Base-by-base conservation (phyloP, 2,888 invertebrate genomes). In the Chrysotoxum bicinctum region DNA sequence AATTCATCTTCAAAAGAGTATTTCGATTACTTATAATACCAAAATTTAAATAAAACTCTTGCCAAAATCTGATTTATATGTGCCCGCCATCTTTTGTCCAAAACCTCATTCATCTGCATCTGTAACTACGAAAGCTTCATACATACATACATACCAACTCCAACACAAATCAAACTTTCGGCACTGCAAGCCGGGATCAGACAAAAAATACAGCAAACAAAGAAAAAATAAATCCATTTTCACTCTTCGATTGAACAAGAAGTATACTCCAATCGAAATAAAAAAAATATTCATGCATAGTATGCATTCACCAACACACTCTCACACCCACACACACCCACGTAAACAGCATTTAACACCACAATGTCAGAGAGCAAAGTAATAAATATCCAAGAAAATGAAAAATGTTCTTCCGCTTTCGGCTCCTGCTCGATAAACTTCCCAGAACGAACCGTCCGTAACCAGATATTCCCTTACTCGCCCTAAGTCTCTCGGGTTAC, bases 341-440 rank as follows among this genome's bases (percentile, higher is more conserved):
- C 37, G 32, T 80, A 60, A 84, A 76, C 72, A 85, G 76, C 81
- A 85, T 85, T 85, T 85, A 85, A 85, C 81, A 85, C 85, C 85
- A 77, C 81, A 85, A 81, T 85, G 85, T 77, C 81, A 81, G 76
- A 70, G 85, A 85, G 76, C 85, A 85, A 81, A 81, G 85, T 81
- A 85, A 85, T 85, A 85, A 85, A 85, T 85, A 85, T 85, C 77
- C 76, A 81, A 73, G 85, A 81, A 85, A 85, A 85, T 85, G 85
- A 85, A 85, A 85, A 85, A 85, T 85, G 85, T 85, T 84, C 68
- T 85, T 85, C 76, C 85, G 68, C 72, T 45, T 69, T 76, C 62
- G 62, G 48, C 80, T 76, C 72, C 75, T 79, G 79, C 40, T 84
- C 84, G 84, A 84, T 84, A 84, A 84, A 84, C 70, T 84, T 76